Conservation (phyloP, 2,888 invertebrate genomes). For the Torymus auratus region DNA sequence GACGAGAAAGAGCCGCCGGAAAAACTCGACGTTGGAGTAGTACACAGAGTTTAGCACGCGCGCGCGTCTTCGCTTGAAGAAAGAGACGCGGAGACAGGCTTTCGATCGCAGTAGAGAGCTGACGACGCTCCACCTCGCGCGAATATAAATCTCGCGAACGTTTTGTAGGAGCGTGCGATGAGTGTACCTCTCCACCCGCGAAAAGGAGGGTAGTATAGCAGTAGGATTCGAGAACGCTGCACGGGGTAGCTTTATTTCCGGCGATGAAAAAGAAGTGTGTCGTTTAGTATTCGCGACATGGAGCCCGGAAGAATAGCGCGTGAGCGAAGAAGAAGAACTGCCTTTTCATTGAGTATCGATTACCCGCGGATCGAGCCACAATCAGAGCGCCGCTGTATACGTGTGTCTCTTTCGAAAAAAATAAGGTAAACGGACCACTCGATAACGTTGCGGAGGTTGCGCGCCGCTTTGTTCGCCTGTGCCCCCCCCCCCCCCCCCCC, state of each 20-base stretch:
- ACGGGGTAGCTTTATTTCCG: too few relatives aligned
- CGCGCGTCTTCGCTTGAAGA: neutral
- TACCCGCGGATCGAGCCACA: neutral
- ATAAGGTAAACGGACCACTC: slow-evolving; percentile 39
- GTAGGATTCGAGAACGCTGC: too few relatives aligned
- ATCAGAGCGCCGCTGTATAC: neutral
- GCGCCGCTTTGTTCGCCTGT: slow-evolving; percentile 14
- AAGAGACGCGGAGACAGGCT: neutral
- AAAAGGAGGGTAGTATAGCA: too few relatives aligned
- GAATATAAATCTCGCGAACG: slow-evolving; percentile 59
- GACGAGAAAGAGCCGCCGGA: slow-evolving; percentile 1
- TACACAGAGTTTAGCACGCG: neutral
- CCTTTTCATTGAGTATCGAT: slow-evolving; percentile 49
- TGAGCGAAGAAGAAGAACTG: slow-evolving; percentile 20
- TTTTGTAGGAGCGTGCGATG: slow-evolving; percentile 31
- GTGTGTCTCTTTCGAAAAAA: slow-evolving; percentile 14
- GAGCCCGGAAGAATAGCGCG: slow-evolving; percentile 7
- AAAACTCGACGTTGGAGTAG: neutral
- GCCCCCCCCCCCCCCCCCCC: neutral
- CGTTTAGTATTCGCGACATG: slow-evolving; percentile 40
- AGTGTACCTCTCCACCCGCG: neutral
- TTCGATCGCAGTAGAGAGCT: neutral
- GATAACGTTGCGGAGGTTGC: slow-evolving; percentile 6
- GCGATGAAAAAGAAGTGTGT: slow-evolving; percentile 26
- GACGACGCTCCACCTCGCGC: slow-evolving; percentile 32